Evolutionary conservation across 2,888 invertebrate genomes (phyloP), one percentile per base, ranked within the genome.

Genomic region (Tetragonisca angustula): DNA sequence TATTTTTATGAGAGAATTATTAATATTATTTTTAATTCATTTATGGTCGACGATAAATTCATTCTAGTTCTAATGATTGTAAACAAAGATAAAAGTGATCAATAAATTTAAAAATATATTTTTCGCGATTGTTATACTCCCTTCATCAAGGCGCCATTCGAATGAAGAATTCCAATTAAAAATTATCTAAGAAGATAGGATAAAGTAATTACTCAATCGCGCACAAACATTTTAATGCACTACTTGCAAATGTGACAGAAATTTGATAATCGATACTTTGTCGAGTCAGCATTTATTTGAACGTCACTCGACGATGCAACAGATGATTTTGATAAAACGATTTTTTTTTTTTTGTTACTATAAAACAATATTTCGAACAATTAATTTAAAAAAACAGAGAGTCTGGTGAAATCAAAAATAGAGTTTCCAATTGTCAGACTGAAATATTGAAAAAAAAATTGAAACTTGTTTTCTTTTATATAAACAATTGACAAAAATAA

Each of bases 271-370:
- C 2, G 27, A 64, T 9, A 61, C 4, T 4, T 49, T 4, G 24
- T 61, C 21, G 27, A 72, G 5, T 72, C 61, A 61, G 27, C 19
- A 21, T 32, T 32, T 4, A 21, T 36, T 24, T 64, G 54, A 74
- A 36, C 24, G 24, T 54, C 32, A 21, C 36, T 32, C n/a, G 62
- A 24, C 19, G 52, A 36, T 36, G 74, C 74, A 65, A 74, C 74
- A 74, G 65, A 54, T 74, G 64, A 52, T 50, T 65, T 54, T 19
- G 9, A 54, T 36, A 24, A 15, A 72, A 61, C 15, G 0, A 61
- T 13, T 21, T 56, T n/a, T 56, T 54, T 21, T 54, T n/a, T 21
- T n/a, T 52, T n/a, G 5, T 13, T 0, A 27, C 24, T 68, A 13
- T 5, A 1, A 0, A 13, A 64, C 4, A 5, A 32, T 32, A 64